Evolutionary conservation across 2,113 vertebrate species (phyloP).

Genomic region (Entomyzon cyanotis): DNA sequence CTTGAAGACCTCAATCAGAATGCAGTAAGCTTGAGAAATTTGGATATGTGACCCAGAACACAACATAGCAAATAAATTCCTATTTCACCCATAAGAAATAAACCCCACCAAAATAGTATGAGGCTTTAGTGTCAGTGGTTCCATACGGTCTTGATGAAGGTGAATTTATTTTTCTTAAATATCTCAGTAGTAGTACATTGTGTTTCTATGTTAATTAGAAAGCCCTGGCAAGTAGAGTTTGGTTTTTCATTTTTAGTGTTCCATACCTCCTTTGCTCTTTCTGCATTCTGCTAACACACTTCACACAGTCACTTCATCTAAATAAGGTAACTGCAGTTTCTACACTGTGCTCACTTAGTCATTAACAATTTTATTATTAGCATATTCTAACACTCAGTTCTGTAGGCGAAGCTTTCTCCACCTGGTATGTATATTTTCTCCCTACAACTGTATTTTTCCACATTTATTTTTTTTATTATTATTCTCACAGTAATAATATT

Average conservation of each 20-base stretch:
- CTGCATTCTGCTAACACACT: conserved; percentile 52
- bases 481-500: conserved; percentile 25
- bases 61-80: neutral
- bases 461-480: conserved; percentile 43
- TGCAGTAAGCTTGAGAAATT: neutral
- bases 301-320: conserved; percentile 53
- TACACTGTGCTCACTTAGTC: conserved; percentile 55
- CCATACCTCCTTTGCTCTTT: conserved; percentile 39
- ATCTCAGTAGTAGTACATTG: neutral
- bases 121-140: neutral
- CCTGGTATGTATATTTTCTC: conserved; percentile 18
- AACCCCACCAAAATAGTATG: fast-evolving
- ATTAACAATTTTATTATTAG: conserved; percentile 68
- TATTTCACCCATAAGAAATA: neutral
- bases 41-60: neutral
- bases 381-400: conserved; percentile 38
- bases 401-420: conserved; percentile 52
- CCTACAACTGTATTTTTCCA: conserved; percentile 47
- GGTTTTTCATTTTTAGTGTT: conserved; percentile 50
- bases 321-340: conserved; percentile 56
- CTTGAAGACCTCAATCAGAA: neutral
- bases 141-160: neutral
- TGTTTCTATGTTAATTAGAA: conserved; percentile 22
- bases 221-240: neutral
- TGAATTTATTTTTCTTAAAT: neutral